Base-by-base conservation (phyloP, 2,113 vertebrate genomes). In the Cyanoramphus novaezelandiae region DNA sequence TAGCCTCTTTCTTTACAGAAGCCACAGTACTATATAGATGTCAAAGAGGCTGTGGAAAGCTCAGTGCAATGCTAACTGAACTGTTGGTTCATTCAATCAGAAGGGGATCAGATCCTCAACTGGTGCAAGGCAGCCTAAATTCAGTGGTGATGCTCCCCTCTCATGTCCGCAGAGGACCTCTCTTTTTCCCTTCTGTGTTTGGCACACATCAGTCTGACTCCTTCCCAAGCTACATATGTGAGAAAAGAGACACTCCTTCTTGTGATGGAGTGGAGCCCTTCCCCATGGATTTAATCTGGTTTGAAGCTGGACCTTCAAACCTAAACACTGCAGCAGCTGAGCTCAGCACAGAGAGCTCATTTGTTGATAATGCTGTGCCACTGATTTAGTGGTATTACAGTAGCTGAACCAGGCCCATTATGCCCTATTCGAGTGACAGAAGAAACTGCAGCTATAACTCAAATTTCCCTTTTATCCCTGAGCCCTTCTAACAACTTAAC, bases 351-450 rank as follows among this genome's bases (percentile, higher is more conserved):
- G n/a, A 43, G 79, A 76, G 20, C 50, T 95, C 69, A 12, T 81
- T 63, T 90, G 60, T 78, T 94, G 88, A 23, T 93, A 74, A 88
- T 69, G 92, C 50, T 93, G n/a, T 60, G 71, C 50, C 65, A 96
- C 93, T 1, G 76, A 92, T 95, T 86, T 37, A 4, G 11, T 64
- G 35, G 29, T 49, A 57, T 74, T 88, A 41, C 49, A 76, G 67
- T 18, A 85, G 78, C 88, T 88, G 79, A 90, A 84, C 88, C 70
- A 81, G 92, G 46, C 14, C 64, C 69, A 77, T 92, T 92, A 88
- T 27, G n/a, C 37, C 43, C 72, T 71, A 5, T 80, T 93, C 68
- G 50, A 71, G 50, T 81, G 93, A 47, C 68, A 86, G 76, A 46
- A 59, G 60, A 88, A 93, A 65, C 68, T 55, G 57, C 47, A 71